These are phyloP conservation scores for Pseudolycoriella hygida DNA, from an alignment of 2,888 invertebrate species.

Conservation along the genomic window DNA sequence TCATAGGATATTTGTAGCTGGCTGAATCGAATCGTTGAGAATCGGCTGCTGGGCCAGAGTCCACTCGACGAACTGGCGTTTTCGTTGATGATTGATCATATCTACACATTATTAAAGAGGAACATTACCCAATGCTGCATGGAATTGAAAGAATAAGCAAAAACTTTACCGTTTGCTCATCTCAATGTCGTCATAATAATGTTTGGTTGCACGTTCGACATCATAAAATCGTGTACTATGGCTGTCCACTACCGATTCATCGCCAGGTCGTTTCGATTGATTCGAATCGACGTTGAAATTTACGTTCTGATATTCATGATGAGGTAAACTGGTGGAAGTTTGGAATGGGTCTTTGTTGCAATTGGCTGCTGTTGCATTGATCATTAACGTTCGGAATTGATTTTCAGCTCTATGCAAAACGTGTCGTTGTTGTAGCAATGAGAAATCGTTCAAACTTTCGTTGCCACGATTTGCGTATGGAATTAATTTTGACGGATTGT, in stretches of 20 bases:
- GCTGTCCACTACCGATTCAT: slow-evolving; percentile 8
- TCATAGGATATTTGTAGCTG: slow-evolving; percentile 9
- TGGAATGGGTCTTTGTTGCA: slow-evolving; percentile 5
- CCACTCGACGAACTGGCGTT: slow-evolving; percentile 11
- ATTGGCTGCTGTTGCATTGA: slow-evolving; percentile 13
- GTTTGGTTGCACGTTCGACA: slow-evolving; percentile 8
- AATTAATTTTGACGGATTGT: slow-evolving; percentile 8
- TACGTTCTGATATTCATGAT: slow-evolving; percentile 1
- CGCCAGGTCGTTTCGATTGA: not conserved
- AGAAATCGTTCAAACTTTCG: not conserved
- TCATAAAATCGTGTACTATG: slow-evolving; percentile 8
- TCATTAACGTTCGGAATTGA: slow-evolving; percentile 16
- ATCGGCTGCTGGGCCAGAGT: slow-evolving; percentile 12
- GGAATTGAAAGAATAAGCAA: too few species aligned
- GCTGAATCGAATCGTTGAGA: slow-evolving; percentile 12
- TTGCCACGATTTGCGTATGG: slow-evolving; percentile 11
- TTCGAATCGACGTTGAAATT: not conserved
- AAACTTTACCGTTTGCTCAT: slow-evolving; percentile 1
- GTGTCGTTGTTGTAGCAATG: slow-evolving; percentile 8
- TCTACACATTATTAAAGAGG: slow-evolving; percentile 7
- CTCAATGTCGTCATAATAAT: slow-evolving; percentile 8
- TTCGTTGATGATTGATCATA: slow-evolving; percentile 10
- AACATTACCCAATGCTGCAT: too few species aligned
- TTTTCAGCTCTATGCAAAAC: slow-evolving; percentile 16
- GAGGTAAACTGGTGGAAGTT: not conserved